Conservation (phyloP, 2,113 vertebrate genomes). For the Crotalus tigris region DNA sequence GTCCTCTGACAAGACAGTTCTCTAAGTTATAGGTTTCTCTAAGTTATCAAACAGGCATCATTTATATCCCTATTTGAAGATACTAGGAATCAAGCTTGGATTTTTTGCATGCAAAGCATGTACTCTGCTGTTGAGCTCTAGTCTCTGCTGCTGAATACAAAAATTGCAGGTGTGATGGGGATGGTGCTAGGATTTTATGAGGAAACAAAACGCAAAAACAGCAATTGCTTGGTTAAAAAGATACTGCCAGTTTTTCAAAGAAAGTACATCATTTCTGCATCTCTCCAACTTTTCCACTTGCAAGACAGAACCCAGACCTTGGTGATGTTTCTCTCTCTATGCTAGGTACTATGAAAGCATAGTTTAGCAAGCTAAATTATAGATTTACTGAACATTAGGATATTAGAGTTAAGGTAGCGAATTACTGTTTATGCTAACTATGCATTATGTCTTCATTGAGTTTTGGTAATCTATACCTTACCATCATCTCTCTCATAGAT, state of each 20-base stretch:
- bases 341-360: not conserved
- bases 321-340: not conserved
- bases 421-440: not conserved
- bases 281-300: not conserved
- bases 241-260: not conserved
- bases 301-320: not conserved
- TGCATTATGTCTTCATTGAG: not conserved
- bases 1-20: not conserved
- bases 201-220: not conserved
- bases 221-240: not conserved
- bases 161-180: not conserved
- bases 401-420: not conserved
- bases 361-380: not conserved
- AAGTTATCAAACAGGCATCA: not conserved
- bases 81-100: not conserved
- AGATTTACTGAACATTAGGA: not conserved
- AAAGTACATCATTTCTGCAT: fast-evolving
- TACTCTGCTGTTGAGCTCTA: not conserved
- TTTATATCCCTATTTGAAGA: not conserved
- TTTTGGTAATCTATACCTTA: not conserved
- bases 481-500: not conserved
- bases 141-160: not conserved
- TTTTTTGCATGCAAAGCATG: not conserved
- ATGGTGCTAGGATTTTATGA: not conserved
- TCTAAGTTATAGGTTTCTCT: not conserved